These are phyloP conservation scores for pig (Sus scrofa) DNA, from an alignment of 2,113 vertebrate species.

Conservation along the genomic window T2T-Sscrofa CM000824.6:37147501-37148000, in stretches of 20 bases:
- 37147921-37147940: background rate
- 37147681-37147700: background rate
- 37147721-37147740: background rate
- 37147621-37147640: background rate
- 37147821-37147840: background rate
- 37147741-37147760: background rate
- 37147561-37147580: background rate
- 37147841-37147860: background rate
- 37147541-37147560: background rate
- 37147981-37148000: background rate
- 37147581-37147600: background rate
- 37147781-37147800: background rate
- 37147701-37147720: background rate
- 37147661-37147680: background rate
- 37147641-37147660: background rate
- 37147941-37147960: background rate
- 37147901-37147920: background rate
- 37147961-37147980: background rate
- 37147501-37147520: background rate
- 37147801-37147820: background rate
- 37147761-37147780: background rate
- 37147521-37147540: background rate
- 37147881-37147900: slow-evolving; percentile 12
- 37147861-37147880: background rate
- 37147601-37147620: slow-evolving; percentile 35